Evolutionary conservation across 2,888 invertebrate species (phyloP), one percentile per base, ranked within the genome.

Genomic region (Cryptus viduatorius): DNA sequence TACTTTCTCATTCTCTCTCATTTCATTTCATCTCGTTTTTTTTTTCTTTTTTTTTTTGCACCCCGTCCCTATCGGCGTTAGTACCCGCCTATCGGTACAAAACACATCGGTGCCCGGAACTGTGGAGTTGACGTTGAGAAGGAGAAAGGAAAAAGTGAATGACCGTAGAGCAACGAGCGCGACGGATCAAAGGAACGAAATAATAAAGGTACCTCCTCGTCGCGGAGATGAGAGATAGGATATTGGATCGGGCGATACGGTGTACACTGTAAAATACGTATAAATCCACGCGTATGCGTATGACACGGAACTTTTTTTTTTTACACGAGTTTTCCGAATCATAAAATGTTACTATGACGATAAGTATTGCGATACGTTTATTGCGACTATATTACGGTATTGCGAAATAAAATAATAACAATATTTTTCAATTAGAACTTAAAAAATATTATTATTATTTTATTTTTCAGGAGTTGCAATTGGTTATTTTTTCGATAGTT

Each of bases 171-270:
- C 75, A 61, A 53, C 67, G 73, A 71, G 48, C 83, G 64, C 59
- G 82, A 68, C 68, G 85, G 87, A 88, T 90, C 90, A 89, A 91
- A 90, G 88, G 87, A 86, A 86, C 76, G 77, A 84, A 87, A 87
- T 87, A 89, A 91, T 90, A 90, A 90, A 91, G 88, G 88, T 86
- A 82, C 68, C 65, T 79, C 65, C 16, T 14, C 46, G 78, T 59
- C 65, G 56, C 37, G 7, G 4, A 7, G 37, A 37, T 37, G 37
- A 8, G 37, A 69, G 72, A 80, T 78, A 65, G 79, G 77, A 84
- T 86, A 85, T 85, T 84, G 86, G 68, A 85, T 82, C 69, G 77
- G 46, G n/a, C 14, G 56, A 83, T 65, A 86, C 19, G 77, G 46
- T 48, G 10, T 65, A 42, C 16, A 16, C 48, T 59, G 59, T 29